Evolutionary conservation across 1,140 invertebrate genomes (phyloP), one percentile per base, ranked within the genome.

Genomic region (Mycetomoellerius zeteki): DNA sequence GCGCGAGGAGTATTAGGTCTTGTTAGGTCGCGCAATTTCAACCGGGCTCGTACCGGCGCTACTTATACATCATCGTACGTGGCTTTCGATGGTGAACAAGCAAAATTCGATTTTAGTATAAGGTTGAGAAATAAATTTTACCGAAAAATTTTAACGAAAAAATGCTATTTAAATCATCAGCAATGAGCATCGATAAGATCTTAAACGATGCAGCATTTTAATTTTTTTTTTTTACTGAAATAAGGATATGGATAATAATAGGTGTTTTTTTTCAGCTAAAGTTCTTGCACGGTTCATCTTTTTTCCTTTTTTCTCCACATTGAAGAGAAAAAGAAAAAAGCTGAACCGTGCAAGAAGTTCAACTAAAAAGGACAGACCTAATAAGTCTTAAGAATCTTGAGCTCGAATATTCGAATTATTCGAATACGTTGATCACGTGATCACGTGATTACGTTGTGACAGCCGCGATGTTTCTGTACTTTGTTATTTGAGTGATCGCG

Each of bases 381-480:
- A 37, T 56, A 56, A 69, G 19, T 47, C 12, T 6, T 43, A 37
- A 77, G 24, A 43, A 65, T 65, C 65, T 69, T 60, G 58, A 65
- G 24, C 58, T 43, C n/a, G 30, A 75, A 58, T 37, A 75, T 75
- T 78, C 19, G 33, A 37, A 37, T 7, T 37, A 75, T 75, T 78
- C 19, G 33, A 37, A 37, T 7, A 37, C 6, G 6, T 37, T 37
- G 7, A 37, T 37, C 33, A 37, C 33, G 6, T 33, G 33, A 33
- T 6, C 33, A 33, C 6, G 33, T 37, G 33, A 37, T 37, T 7
- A 24, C 58, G 19, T 78, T 64, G 16, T 16, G 19, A 76, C 30
- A 60, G 30, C n/a, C 73, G 54, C 73, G 21, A 60, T 21, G 16
- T 43, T 60, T 77, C 27, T 65, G 76, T 78, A 78, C 60, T 78